A percentile compares a stretch with the other conserved stretches of the same genome.
These are phyloP conservation scores for Germaria angustata DNA, from an alignment of 2,888 invertebrate genomes.

Conservation along the genomic window DNA sequence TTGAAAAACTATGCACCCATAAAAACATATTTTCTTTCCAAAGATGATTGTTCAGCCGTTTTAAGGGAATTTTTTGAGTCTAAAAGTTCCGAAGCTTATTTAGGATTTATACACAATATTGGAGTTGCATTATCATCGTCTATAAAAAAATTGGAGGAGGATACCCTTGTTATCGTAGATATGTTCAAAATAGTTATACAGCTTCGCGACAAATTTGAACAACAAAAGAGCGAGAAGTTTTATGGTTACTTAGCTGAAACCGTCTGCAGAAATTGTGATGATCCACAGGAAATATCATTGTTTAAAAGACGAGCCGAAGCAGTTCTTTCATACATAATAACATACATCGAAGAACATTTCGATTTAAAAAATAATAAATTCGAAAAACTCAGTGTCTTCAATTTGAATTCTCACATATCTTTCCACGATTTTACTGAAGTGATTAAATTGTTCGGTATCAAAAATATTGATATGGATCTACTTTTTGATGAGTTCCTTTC, in stretches of 20 bases:
- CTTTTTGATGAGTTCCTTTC: background rate
- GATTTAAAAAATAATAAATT: too few species aligned
- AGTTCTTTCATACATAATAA: conserved; percentile 24
- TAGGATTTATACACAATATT: conserved; percentile 38
- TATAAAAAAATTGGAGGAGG: conserved; percentile 51
- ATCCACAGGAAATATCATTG: background rate
- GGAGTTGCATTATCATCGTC: too few species aligned
- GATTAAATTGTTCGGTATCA: conserved; percentile 11
- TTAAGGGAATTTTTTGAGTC: conserved; percentile 45
- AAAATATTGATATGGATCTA: conserved; percentile 14
- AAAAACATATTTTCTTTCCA: conserved; percentile 47
- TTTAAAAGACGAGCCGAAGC: background rate
- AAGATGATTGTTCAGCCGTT: conserved; percentile 23
- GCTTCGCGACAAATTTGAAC: conserved; percentile 22
- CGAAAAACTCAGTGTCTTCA: conserved; percentile 11
- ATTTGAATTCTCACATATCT: background rate
- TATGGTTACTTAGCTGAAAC: background rate
- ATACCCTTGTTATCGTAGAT: conserved; percentile 26
- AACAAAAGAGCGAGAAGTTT: background rate
- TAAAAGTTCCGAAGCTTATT: conserved; percentile 47
- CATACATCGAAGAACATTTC: too few species aligned
- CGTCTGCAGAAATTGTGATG: background rate
- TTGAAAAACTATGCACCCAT: conserved; percentile 43
- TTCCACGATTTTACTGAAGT: conserved; percentile 12
- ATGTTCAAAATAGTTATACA: conserved; percentile 18